Conservation (phyloP, 1,140 invertebrate species). For the Macrotrachela quadricornifera region DNA sequence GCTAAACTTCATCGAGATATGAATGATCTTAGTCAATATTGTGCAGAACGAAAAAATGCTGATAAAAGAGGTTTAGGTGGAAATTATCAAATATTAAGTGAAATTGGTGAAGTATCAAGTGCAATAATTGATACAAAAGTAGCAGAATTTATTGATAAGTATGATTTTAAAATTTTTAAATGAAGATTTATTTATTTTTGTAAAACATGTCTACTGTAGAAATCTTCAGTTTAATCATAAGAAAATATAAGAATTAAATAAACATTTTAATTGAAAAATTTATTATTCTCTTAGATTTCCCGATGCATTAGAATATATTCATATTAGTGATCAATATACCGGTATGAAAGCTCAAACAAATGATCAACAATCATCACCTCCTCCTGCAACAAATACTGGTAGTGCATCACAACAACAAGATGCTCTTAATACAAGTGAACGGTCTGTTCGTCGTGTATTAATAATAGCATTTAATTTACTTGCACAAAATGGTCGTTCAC, state of each 20-base stretch:
- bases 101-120: conserved; percentile 61
- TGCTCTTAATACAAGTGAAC: background rate
- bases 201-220: no score
- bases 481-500: background rate
- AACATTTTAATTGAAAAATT: no score
- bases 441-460: background rate
- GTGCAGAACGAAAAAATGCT: conserved; percentile 59
- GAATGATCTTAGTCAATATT: conserved; percentile 40
- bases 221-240: no score
- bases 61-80: conserved; percentile 60
- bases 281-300: conserved; percentile 38
- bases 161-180: no score
- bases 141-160: conserved; percentile 9
- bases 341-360: conserved; percentile 64
- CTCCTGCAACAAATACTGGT: conserved; percentile 10
- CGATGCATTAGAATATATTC: conserved; percentile 72
- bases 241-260: no score
- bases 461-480: background rate
- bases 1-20: conserved; percentile 59
- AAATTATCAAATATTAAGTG: conserved; percentile 60
- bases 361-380: conserved; percentile 21
- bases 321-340: conserved; percentile 84
- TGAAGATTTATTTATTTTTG: no score
- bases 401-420: background rate
- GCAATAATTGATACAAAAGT: conserved; percentile 63